These are phyloP conservation scores for Galeruca laticollis DNA, from an alignment of 2,888 invertebrate species.

Conservation along the genomic window DNA sequence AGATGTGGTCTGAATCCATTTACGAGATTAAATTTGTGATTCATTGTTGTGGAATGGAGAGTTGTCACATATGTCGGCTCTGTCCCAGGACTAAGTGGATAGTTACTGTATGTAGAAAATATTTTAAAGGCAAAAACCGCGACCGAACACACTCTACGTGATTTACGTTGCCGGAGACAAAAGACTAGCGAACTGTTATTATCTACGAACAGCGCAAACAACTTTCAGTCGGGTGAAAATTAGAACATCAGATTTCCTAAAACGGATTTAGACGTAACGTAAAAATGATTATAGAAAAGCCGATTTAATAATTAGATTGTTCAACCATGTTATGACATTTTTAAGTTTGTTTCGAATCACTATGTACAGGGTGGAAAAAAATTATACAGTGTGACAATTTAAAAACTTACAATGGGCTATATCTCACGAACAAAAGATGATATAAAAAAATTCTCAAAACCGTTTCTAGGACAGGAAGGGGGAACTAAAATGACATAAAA, in stretches of 20 bases:
- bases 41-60: conserved; percentile 71
- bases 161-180: conserved; percentile 54
- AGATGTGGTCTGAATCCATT: conserved; percentile 71
- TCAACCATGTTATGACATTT: too few species aligned
- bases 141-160: conserved; percentile 51
- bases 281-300: too few species aligned
- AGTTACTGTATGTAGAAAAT: conserved; percentile 66
- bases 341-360: too few species aligned
- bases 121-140: conserved; percentile 64
- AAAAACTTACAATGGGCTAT: too few species aligned
- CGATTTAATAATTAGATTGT: too few species aligned
- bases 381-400: too few species aligned
- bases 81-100: conserved; percentile 66
- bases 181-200: conserved; percentile 34
- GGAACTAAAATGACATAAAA: too few species aligned
- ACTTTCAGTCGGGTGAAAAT: background rate
- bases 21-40: conserved; percentile 80
- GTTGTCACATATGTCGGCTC: conserved; percentile 75
- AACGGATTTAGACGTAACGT: background rate
- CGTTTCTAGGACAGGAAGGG: too few species aligned
- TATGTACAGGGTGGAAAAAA: too few species aligned
- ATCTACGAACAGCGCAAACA: background rate
- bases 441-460: too few species aligned
- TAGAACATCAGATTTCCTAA: background rate
- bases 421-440: too few species aligned